Conservation (phyloP, 2,888 invertebrate species). For the Pachliopta kotzebuea region DNA sequence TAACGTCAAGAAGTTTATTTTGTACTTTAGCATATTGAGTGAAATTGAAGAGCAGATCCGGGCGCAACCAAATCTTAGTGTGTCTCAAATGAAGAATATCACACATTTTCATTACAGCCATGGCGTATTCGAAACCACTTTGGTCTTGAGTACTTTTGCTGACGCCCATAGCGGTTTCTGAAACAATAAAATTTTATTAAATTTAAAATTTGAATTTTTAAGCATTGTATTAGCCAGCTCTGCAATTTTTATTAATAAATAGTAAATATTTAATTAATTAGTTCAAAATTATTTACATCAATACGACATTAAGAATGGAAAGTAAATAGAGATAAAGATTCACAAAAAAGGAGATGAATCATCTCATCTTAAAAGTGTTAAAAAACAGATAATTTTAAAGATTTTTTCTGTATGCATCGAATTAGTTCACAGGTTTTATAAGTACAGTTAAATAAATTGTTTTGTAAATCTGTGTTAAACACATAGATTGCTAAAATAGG, state of each 20-base stretch:
- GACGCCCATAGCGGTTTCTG: slow-evolving; percentile 94
- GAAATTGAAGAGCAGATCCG: slow-evolving; percentile 88
- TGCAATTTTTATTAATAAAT: no score
- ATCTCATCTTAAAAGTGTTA: no score
- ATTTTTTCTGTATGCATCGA: not conserved
- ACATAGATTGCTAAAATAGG: not conserved
- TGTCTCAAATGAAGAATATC: slow-evolving; percentile 91
- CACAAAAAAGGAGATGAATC: no score
- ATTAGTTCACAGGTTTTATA: not conserved
- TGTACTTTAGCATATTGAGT: slow-evolving; percentile 88
- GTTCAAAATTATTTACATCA: no score
- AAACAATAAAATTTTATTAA: slow-evolving; percentile 30
- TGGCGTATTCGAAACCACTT: slow-evolving; percentile 91
- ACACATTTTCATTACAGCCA: slow-evolving; percentile 95
- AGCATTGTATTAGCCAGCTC: no score
- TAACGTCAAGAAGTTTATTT: slow-evolving; percentile 86
- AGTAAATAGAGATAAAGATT: not conserved
- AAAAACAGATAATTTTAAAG: no score
- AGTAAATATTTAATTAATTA: no score
- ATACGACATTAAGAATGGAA: not conserved
- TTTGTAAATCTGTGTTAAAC: not conserved
- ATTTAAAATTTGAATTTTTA: not conserved
- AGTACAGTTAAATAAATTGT: not conserved
- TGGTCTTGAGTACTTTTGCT: slow-evolving; percentile 90
- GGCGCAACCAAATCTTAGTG: slow-evolving; percentile 88